phyloP scores from a whole-genome alignment of 1,140 invertebrate species.

The Saxidomus purpurata region DNA sequence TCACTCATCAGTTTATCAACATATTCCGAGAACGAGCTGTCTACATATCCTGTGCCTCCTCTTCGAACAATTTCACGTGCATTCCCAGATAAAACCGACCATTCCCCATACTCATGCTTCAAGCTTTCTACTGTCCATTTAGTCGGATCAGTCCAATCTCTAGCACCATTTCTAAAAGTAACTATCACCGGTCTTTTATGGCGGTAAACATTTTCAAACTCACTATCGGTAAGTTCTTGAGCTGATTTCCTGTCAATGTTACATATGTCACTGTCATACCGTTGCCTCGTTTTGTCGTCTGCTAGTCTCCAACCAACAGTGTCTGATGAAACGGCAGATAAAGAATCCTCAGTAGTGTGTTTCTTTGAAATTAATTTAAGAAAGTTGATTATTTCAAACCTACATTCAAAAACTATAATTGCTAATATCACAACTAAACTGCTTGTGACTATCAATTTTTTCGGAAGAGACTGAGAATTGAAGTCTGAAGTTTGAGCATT shows the following conservation, averaged over 20 bases:
- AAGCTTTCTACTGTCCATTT: conserved; percentile 76
- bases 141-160: conserved; percentile 79
- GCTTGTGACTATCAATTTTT: neutral
- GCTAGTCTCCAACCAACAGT: conserved; percentile 76
- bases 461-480: neutral
- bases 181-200: conserved; percentile 82
- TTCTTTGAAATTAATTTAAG: neutral
- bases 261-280: conserved; percentile 73
- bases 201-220: conserved; percentile 79
- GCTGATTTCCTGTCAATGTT: conserved; percentile 74
- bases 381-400: neutral
- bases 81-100: conserved; percentile 77
- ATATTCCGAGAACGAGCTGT: conserved; percentile 77
- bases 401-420: conserved; percentile 27
- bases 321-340: neutral
- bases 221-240: conserved; percentile 69
- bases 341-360: neutral
- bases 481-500: neutral
- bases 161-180: conserved; percentile 79
- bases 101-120: conserved; percentile 78
- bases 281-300: conserved; percentile 55
- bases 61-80: conserved; percentile 81
- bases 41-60: conserved; percentile 81
- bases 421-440: conserved; percentile 12
- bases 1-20: conserved; percentile 74